phyloP scores from a whole-genome alignment of 1,140 invertebrate species.

The Cyclina sinensis region DNA sequence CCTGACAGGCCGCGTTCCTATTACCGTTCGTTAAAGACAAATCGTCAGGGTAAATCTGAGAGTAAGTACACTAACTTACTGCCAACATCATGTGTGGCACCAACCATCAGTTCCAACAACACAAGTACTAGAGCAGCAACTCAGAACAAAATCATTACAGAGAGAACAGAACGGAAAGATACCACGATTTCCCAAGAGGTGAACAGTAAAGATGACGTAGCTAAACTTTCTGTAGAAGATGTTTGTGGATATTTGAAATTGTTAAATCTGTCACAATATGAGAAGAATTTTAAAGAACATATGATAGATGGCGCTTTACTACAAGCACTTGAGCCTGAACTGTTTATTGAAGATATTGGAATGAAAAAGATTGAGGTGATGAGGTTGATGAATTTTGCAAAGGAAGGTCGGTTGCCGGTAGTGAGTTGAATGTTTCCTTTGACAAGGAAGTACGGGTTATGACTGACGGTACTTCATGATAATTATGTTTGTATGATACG shows the following conservation, averaged over 20 bases:
- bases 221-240: constrained; percentile 21
- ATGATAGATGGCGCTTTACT: constrained; percentile 5
- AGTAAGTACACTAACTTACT: not conserved
- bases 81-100: not conserved
- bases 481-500: too few relatives aligned
- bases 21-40: not conserved
- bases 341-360: not conserved
- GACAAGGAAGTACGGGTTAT: too few relatives aligned
- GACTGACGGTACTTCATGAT: too few relatives aligned
- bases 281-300: not conserved
- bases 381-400: not conserved
- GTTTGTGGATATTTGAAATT: constrained; percentile 7
- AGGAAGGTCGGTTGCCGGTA: not conserved
- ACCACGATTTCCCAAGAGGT: not conserved
- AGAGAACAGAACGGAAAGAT: not conserved
- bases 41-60: not conserved
- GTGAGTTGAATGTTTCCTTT: too few relatives aligned
- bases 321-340: not conserved
- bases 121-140: too few relatives aligned
- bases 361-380: not conserved
- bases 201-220: not conserved
- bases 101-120: not conserved
- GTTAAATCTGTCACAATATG: constrained; percentile 10
- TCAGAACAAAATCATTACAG: too few relatives aligned
- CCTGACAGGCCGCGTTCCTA: not conserved